These are phyloP conservation scores for Drosophila kuntzei DNA, from an alignment of 2,888 invertebrate genomes.

Conservation along the genomic window DNA sequence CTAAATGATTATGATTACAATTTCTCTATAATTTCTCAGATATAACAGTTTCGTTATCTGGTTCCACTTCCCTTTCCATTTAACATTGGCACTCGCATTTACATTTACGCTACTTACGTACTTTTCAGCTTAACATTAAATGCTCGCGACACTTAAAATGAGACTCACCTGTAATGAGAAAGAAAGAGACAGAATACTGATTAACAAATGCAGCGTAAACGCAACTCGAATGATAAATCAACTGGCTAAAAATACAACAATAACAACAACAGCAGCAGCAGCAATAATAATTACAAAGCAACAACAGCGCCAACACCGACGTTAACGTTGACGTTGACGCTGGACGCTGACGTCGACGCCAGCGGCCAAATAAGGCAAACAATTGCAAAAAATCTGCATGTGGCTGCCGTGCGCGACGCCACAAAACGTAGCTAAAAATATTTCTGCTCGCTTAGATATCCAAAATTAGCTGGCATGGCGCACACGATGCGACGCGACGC, in stretches of 20 bases:
- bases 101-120: constrained; percentile 49
- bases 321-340: constrained; percentile 23
- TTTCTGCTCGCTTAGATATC: constrained; percentile 77
- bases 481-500: constrained; percentile 46
- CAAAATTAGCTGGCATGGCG: constrained; percentile 71
- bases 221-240: constrained; percentile 74
- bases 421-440: constrained; percentile 69
- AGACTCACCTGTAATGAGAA: constrained; percentile 70
- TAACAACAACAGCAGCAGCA: constrained; percentile 28
- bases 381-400: constrained; percentile 81
- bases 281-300: constrained; percentile 24
- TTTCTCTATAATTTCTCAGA: neutral
- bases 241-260: constrained; percentile 72
- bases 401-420: constrained; percentile 55
- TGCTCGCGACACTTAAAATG: constrained; percentile 10
- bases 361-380: constrained; percentile 77
- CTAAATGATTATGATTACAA: too few species aligned
- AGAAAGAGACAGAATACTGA: constrained; percentile 48
- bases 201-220: constrained; percentile 71
- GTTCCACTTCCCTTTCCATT: constrained; percentile 1
- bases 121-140: constrained; percentile 32
- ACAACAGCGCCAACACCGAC: constrained; percentile 21
- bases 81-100: constrained; percentile 18
- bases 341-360: constrained; percentile 23
- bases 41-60: neutral